phyloP scores from a whole-genome alignment of 2,797 vertebrate species.

The Scyliorhinus canicula region DNA sequence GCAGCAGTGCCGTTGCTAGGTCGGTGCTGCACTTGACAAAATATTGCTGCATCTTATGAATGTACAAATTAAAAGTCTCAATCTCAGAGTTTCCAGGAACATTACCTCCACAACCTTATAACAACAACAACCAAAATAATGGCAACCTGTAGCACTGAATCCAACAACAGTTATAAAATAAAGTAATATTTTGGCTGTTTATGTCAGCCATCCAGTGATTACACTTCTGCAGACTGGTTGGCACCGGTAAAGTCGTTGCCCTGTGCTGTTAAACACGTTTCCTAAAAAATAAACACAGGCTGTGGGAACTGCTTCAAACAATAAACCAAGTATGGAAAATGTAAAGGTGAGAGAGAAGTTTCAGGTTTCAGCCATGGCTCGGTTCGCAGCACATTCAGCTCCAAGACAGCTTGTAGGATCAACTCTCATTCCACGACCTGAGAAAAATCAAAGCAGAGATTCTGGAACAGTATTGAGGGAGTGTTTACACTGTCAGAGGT shows the following conservation, averaged over 20 bases:
- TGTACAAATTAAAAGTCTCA: background rate
- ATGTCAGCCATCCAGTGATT: background rate
- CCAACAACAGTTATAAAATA: background rate
- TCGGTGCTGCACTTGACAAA: background rate
- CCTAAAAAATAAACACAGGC: background rate
- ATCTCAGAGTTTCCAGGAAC: background rate
- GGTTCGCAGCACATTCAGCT: no score
- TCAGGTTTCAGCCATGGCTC: background rate
- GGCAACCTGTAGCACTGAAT: background rate
- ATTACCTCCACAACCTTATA: background rate
- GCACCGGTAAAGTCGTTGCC: background rate
- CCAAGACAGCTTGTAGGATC: no score
- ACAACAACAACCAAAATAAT: background rate
- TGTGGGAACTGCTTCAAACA: background rate
- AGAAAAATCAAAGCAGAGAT: no score
- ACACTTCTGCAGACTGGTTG: background rate
- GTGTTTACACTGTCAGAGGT: no score
- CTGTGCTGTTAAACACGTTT: background rate
- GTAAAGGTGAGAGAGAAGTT: background rate
- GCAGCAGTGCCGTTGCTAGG: background rate
- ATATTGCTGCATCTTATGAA: background rate
- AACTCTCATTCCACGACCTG: no score
- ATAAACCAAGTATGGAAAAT: background rate
- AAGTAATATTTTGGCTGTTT: background rate
- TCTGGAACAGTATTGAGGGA: no score